Percentiles rank a stretch among this genome's conserved stretches.
Evolutionary conservation across 2,888 invertebrate species (phyloP).

Genomic region (Noctua janthina): DNA sequence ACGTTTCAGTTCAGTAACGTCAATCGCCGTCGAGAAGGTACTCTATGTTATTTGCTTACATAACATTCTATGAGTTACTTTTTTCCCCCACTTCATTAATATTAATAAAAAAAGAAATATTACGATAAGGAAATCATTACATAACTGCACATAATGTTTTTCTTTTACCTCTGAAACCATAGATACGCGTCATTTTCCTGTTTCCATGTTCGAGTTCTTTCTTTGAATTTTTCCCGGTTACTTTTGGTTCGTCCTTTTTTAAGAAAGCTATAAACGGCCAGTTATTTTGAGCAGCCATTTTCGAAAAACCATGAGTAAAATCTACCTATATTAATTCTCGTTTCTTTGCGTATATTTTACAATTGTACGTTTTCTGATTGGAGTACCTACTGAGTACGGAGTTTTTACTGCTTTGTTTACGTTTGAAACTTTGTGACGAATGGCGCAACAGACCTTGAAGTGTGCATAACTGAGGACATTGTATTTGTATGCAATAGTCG

Average conservation of each 20-base stretch:
- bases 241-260: not conserved
- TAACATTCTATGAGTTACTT: not conserved
- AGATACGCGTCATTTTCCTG: slow-evolving; percentile 1
- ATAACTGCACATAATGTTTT: not conserved
- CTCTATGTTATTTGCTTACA: not conserved
- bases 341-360: slow-evolving; percentile 31
- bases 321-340: slow-evolving; percentile 17
- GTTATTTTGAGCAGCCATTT: not conserved
- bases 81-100: not conserved
- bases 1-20: not conserved
- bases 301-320: not conserved
- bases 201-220: not conserved
- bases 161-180: slow-evolving; percentile 19
- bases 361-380: slow-evolving; percentile 12
- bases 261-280: not conserved
- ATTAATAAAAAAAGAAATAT: not conserved
- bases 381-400: slow-evolving; percentile 13
- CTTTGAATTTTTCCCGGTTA: slow-evolving; percentile 4
- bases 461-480: slow-evolving; percentile 43
- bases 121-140: slow-evolving; percentile 4
- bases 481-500: slow-evolving; percentile 42
- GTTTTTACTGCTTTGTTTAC: slow-evolving; percentile 54
- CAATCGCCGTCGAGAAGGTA: not conserved
- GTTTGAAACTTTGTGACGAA: slow-evolving; percentile 52
- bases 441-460: slow-evolving; percentile 45